These are phyloP conservation scores for Eciton burchellii DNA, from an alignment of 1,140 invertebrate genomes.

Conservation along the genomic window DNA sequence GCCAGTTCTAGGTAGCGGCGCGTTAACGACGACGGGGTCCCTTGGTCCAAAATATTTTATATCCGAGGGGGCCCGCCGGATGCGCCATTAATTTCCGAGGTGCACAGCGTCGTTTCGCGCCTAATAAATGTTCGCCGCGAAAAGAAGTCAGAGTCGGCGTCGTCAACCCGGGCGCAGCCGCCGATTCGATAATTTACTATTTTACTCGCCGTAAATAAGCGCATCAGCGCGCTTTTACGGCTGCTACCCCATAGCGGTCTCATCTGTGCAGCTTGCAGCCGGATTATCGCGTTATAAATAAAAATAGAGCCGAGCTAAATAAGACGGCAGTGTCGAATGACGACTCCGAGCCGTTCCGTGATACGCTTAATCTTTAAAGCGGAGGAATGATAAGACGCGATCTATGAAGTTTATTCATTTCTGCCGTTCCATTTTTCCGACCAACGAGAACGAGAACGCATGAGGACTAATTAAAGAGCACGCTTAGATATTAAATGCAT, in stretches of 20 bases:
- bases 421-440: background rate
- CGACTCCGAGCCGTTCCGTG: background rate
- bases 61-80: constrained; percentile 62
- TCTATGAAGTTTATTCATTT: background rate
- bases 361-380: background rate
- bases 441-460: background rate
- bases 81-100: constrained; percentile 74
- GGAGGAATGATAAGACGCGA: background rate
- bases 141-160: constrained; percentile 52
- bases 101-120: constrained; percentile 70
- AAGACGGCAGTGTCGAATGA: background rate
- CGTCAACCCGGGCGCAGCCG: constrained; percentile 62
- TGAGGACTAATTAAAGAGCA: too few species aligned
- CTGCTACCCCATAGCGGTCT: background rate
- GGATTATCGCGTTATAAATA: constrained; percentile 47
- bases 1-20: constrained; percentile 75
- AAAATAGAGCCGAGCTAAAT: constrained; percentile 19
- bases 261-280: background rate
- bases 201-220: constrained; percentile 66
- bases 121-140: constrained; percentile 70
- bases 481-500: too few species aligned
- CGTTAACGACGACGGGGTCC: constrained; percentile 71
- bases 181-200: constrained; percentile 79
- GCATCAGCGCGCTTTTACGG: constrained; percentile 60
- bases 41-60: constrained; percentile 75